Percentiles rank a stretch among this genome's conserved stretches.
These are phyloP conservation scores for Eospalax fontanierii DNA, from an alignment of 2,797 vertebrate genomes.

Conservation along the genomic window DNA sequence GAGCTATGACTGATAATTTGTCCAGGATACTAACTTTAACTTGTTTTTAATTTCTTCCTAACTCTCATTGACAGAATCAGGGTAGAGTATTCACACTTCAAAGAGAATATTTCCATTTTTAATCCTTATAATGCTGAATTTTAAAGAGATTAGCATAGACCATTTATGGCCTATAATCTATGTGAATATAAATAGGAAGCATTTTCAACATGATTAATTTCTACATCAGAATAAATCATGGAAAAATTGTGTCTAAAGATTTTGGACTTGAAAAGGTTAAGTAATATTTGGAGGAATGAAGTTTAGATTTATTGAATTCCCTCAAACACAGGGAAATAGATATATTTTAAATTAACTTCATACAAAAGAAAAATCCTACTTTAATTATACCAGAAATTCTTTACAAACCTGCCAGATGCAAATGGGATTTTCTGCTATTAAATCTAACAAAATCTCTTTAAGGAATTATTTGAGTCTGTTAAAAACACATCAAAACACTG, in stretches of 20 bases:
- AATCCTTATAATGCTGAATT: slow-evolving; percentile 73
- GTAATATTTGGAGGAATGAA: slow-evolving; percentile 70
- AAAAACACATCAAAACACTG: slow-evolving; percentile 72
- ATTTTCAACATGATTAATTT: slow-evolving; percentile 69
- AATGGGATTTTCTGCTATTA: slow-evolving; percentile 80
- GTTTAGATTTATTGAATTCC: slow-evolving; percentile 73
- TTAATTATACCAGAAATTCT: slow-evolving; percentile 83
- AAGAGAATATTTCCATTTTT: slow-evolving; percentile 71
- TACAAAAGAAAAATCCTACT: slow-evolving; percentile 80
- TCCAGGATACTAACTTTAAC: slow-evolving; percentile 64
- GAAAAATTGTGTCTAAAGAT: slow-evolving; percentile 67
- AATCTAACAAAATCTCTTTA: slow-evolving; percentile 80
- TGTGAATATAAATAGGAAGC: slow-evolving; percentile 59
- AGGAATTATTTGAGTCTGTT: slow-evolving; percentile 73
- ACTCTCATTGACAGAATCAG: slow-evolving; percentile 74
- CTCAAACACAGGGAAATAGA: slow-evolving; percentile 74
- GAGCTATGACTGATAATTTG: slow-evolving; percentile 62
- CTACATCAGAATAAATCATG: slow-evolving; percentile 40
- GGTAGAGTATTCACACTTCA: slow-evolving; percentile 64
- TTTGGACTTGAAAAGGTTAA: slow-evolving; percentile 77
- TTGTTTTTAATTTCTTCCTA: slow-evolving; percentile 74
- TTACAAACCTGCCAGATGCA: slow-evolving; percentile 78
- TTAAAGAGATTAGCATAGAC: slow-evolving; percentile 75
- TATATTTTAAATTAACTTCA: slow-evolving; percentile 83
- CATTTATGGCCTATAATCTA: slow-evolving; percentile 60